phyloP scores from a whole-genome alignment of 2,888 invertebrate genomes.

The Netelia virgata region DNA sequence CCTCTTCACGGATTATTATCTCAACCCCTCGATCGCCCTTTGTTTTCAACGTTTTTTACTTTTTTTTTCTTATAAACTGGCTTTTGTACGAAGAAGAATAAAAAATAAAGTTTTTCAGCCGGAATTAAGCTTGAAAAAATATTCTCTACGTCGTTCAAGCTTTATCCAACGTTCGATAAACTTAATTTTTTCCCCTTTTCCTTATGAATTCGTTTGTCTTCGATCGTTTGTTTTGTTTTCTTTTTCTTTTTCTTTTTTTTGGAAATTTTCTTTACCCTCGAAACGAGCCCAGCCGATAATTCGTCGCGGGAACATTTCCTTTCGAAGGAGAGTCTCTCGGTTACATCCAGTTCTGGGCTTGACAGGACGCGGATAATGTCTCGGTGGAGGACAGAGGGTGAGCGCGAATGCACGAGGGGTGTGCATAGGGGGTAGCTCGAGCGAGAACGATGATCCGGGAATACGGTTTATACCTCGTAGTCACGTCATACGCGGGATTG shows the following conservation, averaged over 20 bases:
- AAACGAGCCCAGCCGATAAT: conserved; percentile 5
- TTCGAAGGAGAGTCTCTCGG: conserved; percentile 34
- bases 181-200: background rate
- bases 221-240: no score
- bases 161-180: background rate
- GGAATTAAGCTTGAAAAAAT: no score
- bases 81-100: no score
- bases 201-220: background rate
- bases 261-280: conserved; percentile 2
- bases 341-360: conserved; percentile 47
- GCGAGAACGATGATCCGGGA: conserved; percentile 56
- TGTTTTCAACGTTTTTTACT: background rate
- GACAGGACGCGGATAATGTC: conserved; percentile 46
- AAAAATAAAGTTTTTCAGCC: no score
- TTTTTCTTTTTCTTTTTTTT: background rate
- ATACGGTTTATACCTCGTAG: conserved; percentile 32
- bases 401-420: background rate
- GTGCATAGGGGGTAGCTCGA: background rate
- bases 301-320: conserved; percentile 6
- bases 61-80: background rate
- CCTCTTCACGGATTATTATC: background rate
- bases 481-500: conserved; percentile 38
- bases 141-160: no score
- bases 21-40: background rate
- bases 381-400: background rate